Percentiles rank a stretch among this genome's conserved stretches.
phyloP scores from a whole-genome alignment of 2,888 invertebrate species.

The Phorcus lineatus region DNA sequence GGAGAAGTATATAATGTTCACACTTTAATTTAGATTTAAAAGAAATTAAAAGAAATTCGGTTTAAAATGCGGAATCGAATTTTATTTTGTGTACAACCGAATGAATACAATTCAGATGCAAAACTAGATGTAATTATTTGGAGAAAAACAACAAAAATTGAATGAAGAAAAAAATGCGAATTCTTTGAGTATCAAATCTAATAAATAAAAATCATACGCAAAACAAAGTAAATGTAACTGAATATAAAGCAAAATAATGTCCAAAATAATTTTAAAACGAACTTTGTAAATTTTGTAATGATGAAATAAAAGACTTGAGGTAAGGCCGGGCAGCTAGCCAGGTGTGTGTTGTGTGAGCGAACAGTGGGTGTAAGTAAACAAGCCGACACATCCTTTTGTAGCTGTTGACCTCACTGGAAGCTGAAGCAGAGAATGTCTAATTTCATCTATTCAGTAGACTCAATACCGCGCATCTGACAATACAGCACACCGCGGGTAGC shows the following conservation, averaged over 20 bases:
- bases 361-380: conserved; percentile 6
- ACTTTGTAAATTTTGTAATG: no score
- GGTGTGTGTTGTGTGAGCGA: neutral
- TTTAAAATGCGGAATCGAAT: no score
- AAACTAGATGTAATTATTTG: neutral
- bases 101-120: no score
- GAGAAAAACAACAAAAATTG: neutral
- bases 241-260: neutral
- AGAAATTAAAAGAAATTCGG: no score
- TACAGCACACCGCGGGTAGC: no score
- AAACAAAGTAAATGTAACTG: neutral
- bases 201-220: neutral
- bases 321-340: neutral
- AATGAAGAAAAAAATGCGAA: neutral
- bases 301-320: no score
- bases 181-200: neutral
- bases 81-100: no score
- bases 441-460: conserved; percentile 8
- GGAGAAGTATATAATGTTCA: no score
- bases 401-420: neutral
- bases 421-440: neutral
- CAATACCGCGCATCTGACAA: no score
- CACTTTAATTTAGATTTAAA: no score
- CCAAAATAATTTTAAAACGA: no score
- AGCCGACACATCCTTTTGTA: neutral